Base-by-base conservation (phyloP, 2,888 invertebrate genomes). In the Polydrusus pterygomalis region DNA sequence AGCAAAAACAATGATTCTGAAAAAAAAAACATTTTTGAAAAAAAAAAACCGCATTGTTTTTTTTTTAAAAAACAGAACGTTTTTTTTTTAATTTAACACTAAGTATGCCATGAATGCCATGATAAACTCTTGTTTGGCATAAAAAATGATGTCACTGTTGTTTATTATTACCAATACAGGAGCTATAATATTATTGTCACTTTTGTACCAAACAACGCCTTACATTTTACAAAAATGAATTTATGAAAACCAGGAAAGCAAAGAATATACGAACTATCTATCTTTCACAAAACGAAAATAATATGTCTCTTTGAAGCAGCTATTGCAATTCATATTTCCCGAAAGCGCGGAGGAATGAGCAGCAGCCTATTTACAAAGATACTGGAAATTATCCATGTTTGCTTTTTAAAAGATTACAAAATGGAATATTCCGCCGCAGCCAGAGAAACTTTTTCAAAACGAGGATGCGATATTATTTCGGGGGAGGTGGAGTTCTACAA, bases 361-460 rank as follows among this genome's bases (percentile, higher is more conserved):
- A 54, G 17, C 54, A 30, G 17, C 38, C n/a, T n/a, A n/a, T 60
- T 60, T 7, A 38, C 58, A 38, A 60, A 38, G 58, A 60, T 18
- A 10, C 17, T 38, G 17, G 38, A 38, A 38, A 18, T 60, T 60
- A 60, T 38, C 15, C 58, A 60, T 38, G 58, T 60, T 38, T 38
- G 38, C 58, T 15, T 60, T 58, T 60, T 60, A 60, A 60, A 18
- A 60, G 38, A 60, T 60, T 60, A 38, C 34, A 38, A 38, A 18
- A 17, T 15, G 58, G 38, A 15, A 38, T 38, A 15, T 60, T 60
- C 11, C 13, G 38, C 11, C 43, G n/a, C n/a, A 43, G 43, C 34
- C 15, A 11, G 38, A 38, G 18, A 60, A 9, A 38, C 17, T 38
- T 60, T 60, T 25, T 38, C 15, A 11, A 60, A 60, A 38, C 25